Evolutionary conservation across 2,888 invertebrate genomes (phyloP).

Genomic region (Eretmocerus hayati): DNA sequence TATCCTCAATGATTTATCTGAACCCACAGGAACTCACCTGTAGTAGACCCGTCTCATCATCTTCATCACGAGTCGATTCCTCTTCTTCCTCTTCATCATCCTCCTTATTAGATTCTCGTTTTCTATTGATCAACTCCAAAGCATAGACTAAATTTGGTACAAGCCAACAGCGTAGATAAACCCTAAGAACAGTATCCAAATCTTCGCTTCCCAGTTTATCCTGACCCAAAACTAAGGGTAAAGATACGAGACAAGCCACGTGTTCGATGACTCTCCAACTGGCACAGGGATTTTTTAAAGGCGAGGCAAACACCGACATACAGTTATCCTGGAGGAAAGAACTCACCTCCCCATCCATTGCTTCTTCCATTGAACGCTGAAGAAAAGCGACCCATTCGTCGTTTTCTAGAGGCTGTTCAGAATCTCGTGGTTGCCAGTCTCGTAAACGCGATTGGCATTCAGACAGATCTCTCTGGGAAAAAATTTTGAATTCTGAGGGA

Average conservation of each 20-base stretch:
- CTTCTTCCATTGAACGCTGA: constrained; percentile 73
- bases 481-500: no score
- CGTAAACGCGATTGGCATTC: no score
- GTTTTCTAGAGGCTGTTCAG: constrained; percentile 61
- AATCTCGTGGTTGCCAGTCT: constrained; percentile 35
- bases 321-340: constrained; percentile 59
- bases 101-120: no score
- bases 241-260: constrained; percentile 57
- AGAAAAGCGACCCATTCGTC: constrained; percentile 85
- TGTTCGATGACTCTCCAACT: constrained; percentile 58
- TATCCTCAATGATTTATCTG: no score
- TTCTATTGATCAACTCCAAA: constrained; percentile 63
- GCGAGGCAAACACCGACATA: constrained; percentile 57
- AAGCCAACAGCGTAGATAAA: constrained; percentile 73
- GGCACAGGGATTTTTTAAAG: constrained; percentile 58
- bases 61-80: no score
- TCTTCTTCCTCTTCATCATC: no score
- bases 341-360: constrained; percentile 71
- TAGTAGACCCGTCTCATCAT: no score
- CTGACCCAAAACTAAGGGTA: constrained; percentile 57
- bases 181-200: constrained; percentile 53
- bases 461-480: no score
- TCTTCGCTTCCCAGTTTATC: constrained; percentile 25
- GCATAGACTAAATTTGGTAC: constrained; percentile 77
- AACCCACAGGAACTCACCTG: constrained; percentile 36